A percentile compares a stretch with the other conserved stretches of the same genome.
phyloP scores from a whole-genome alignment of 1,140 invertebrate genomes.

The Macrostomum lignano region DNA sequence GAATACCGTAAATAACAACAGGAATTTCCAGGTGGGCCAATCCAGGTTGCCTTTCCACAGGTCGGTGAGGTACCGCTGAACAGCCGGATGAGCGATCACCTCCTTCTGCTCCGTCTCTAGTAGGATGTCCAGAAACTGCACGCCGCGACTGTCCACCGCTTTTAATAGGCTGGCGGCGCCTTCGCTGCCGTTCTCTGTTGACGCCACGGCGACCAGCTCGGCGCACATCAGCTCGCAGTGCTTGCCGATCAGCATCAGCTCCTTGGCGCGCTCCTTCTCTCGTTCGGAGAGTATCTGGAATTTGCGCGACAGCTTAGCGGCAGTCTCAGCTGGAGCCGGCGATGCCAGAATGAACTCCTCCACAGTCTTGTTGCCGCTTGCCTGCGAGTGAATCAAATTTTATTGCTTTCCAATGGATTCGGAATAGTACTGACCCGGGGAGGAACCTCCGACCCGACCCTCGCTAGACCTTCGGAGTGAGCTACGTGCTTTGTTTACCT shows the following conservation, averaged over 20 bases:
- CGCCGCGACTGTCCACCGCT: conserved; percentile 14
- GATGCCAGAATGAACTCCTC: conserved; percentile 83
- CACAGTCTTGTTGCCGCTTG: conserved; percentile 39
- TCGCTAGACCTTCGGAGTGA: no score
- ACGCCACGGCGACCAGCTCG: conserved; percentile 65
- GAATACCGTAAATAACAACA: conserved; percentile 63
- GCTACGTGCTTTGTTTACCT: no score
- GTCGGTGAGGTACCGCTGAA: conserved; percentile 43
- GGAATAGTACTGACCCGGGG: no score
- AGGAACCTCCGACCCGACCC: no score
- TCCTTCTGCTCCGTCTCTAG: conserved; percentile 96
- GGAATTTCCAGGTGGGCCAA: conserved; percentile 74
- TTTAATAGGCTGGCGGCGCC: conserved; percentile 30
- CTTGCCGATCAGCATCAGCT: conserved; percentile 65
- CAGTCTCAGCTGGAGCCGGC: conserved; percentile 81
- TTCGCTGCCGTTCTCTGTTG: conserved; percentile 41
- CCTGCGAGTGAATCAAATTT: no score
- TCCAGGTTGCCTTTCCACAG: conserved; percentile 51
- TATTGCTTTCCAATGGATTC: no score
- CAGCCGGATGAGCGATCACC: conserved; percentile 35
- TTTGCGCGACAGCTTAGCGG: conserved; percentile 67
- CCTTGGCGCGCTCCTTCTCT: conserved; percentile 85
- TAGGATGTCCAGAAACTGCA: conserved; percentile 65
- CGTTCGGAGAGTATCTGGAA: conserved; percentile 44
- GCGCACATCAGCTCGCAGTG: conserved; percentile 89